Conservation (phyloP, 2,113 vertebrate genomes). For the Vireo altiloquus region DNA sequence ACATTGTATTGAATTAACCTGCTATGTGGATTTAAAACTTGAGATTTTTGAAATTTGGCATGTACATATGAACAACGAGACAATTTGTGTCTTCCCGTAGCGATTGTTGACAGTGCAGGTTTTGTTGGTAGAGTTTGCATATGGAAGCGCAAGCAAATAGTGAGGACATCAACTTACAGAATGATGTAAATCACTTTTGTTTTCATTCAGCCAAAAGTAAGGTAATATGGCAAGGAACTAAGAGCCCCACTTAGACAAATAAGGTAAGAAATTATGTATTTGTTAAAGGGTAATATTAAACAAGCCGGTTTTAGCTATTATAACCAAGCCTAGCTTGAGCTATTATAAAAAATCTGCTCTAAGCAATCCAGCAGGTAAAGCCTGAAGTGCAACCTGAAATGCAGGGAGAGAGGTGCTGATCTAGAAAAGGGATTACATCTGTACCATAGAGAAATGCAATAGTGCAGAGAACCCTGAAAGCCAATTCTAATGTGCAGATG, state of each 20-base stretch:
- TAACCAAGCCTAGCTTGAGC: not conserved
- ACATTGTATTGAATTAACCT: not conserved
- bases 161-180: not conserved
- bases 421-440: not conserved
- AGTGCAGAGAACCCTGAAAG: not conserved
- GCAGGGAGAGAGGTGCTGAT: not conserved
- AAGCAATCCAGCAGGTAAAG: not conserved
- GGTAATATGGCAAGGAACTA: not conserved
- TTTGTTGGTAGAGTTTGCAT: not conserved
- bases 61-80: not conserved
- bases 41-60: not conserved
- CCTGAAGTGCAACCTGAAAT: not conserved
- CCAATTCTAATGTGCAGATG: not conserved
- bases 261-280: not conserved
- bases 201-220: not conserved
- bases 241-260: not conserved
- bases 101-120: not conserved
- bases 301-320: not conserved
- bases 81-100: accelerated
- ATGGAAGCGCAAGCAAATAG: not conserved
- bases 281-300: not conserved
- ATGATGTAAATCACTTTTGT: not conserved
- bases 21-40: not conserved
- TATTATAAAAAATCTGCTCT: not conserved
- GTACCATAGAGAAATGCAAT: not conserved